Evolutionary conservation across 2,797 vertebrate species (phyloP).

Genomic region (Echeneis naucrates): DNA sequence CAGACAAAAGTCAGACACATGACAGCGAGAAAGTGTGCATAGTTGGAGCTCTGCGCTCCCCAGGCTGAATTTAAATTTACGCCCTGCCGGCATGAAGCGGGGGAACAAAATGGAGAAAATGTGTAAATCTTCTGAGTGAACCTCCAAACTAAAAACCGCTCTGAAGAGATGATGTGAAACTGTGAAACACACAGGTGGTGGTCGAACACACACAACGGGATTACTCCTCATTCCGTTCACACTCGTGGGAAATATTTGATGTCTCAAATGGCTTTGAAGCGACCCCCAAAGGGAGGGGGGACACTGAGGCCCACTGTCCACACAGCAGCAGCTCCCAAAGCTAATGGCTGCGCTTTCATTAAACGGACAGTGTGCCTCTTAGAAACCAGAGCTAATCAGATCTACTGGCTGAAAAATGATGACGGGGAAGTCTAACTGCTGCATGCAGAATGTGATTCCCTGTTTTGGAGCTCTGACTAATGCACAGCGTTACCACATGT

Average conservation of each 20-base stretch:
- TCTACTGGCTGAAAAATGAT: conserved; percentile 38
- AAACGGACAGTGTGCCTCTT: conserved; percentile 42
- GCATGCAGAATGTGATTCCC: conserved; percentile 46
- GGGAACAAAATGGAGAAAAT: conserved; percentile 43
- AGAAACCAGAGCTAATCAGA: conserved; percentile 54
- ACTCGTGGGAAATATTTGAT: conserved; percentile 28
- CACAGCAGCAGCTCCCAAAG: conserved; percentile 17
- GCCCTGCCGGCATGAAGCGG: conserved; percentile 40
- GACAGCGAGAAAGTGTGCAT: conserved; percentile 28
- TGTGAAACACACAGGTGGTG: conserved; percentile 46
- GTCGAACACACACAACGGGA: conserved; percentile 56
- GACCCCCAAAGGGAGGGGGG: conserved; percentile 30
- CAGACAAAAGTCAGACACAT: conserved; percentile 47
- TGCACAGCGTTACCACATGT: conserved; percentile 33
- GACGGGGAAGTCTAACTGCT: conserved; percentile 44
- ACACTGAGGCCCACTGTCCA: conserved; percentile 54
- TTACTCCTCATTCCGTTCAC: conserved; percentile 51
- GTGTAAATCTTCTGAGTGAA: conserved; percentile 51
- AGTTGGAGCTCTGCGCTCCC: conserved; percentile 36
- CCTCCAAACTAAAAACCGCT: conserved; percentile 46
- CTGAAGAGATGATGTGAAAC: conserved; percentile 56
- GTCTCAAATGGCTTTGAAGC: conserved; percentile 28
- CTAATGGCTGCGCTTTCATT: conserved; percentile 54
- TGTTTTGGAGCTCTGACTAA: conserved; percentile 54
- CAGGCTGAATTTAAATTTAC: conserved; percentile 46